Evolutionary conservation across 2,888 invertebrate species (phyloP), one percentile per base, ranked within the genome.

Genomic region (Zele albiditarsus): DNA sequence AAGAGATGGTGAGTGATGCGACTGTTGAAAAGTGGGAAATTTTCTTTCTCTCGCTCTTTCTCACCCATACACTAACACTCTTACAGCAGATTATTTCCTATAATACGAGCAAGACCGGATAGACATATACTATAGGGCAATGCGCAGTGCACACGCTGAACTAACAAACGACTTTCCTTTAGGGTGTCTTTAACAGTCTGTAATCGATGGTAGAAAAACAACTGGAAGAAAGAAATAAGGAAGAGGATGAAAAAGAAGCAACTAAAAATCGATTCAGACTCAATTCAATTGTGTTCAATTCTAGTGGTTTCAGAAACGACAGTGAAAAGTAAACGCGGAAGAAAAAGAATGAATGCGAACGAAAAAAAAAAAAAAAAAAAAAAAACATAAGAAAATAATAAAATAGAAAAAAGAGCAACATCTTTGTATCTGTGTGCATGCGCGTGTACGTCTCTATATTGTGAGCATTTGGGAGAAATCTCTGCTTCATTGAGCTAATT

Each of bases 401-500:
- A 71, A 73, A 58, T 23, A 71, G 53, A 62, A 57, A 25, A 58
- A 23, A n/a, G 57, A 23, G 57, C 57, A 58, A 58, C 1, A 5
- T 58, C 16, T 6, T 53, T 23, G n/a, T 53, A 10, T 10, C n/a
- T 16, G 23, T 53, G 53, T 23, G 5, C n/a, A 16, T 53, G 33
- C 31, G 38, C 14, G 12, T 38, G 12, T 12, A 12, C 8, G 12
- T 38, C 4, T 38, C 12, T 38, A 8, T 8, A 20, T 65, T 31
- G 33, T 66, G 66, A 33, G 25, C n/a, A 28, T 27, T 28, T 27
- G 38, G 10, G 25, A 27, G 49, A 23, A 69, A 69, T 69, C 68
- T 69, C 57, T 28, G 57, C 33, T 67, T 49, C 57, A 53, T 57
- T 69, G 31, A 69, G 57, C 69, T 57, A 69, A 69, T 69, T 69